Conservation (phyloP, 2,888 invertebrate genomes). For the Oxytorus armatus region DNA sequence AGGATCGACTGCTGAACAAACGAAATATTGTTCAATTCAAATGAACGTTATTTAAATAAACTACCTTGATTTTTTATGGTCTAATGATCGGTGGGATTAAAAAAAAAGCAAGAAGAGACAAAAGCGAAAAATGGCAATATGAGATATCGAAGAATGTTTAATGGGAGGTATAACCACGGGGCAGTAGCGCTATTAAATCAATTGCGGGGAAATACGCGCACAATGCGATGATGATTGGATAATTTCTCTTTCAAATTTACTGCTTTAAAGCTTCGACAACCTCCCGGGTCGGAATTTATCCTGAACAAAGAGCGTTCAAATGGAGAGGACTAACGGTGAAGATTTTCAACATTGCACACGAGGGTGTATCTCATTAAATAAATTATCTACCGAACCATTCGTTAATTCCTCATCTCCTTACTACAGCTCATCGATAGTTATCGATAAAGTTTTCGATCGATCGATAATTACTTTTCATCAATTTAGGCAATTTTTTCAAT, state of each 20-base stretch:
- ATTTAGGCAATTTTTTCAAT: conserved; percentile 5
- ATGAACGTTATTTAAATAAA: no score
- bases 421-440: no score
- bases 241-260: conserved; percentile 25
- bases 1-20: no score
- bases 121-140: no score
- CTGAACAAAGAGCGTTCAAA: conserved; percentile 29
- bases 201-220: conserved; percentile 35
- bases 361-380: conserved; percentile 48
- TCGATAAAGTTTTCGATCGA: conserved; percentile 32
- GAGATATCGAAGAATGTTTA: no score
- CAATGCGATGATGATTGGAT: conserved; percentile 34
- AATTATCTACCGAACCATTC: conserved; percentile 40
- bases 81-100: no score
- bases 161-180: conserved; percentile 15
- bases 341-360: conserved; percentile 20
- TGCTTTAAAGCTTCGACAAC: background rate
- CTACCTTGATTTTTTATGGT: no score
- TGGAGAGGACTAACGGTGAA: conserved; percentile 5
- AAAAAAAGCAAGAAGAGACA: no score
- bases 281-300: conserved; percentile 22
- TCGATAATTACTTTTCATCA: conserved; percentile 16
- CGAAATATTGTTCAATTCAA: no score
- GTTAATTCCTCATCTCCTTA: conserved; percentile 22
- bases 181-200: conserved; percentile 58